phyloP scores from a whole-genome alignment of 2,888 invertebrate genomes.

The Lissocephala sabroskyi region DNA sequence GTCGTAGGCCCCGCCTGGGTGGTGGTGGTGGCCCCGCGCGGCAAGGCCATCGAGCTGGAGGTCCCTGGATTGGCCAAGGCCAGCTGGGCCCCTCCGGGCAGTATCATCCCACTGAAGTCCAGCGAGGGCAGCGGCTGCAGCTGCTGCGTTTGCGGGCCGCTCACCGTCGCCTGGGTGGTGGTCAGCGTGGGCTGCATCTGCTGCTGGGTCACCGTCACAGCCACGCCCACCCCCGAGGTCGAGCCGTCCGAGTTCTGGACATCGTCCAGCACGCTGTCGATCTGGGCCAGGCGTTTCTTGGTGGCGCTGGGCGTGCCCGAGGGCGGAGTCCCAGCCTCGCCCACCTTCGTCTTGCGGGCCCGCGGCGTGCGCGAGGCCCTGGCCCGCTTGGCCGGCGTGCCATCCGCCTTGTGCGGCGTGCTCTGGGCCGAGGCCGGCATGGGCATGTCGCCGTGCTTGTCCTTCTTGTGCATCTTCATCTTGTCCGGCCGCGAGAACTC shows the following conservation, averaged over 20 bases:
- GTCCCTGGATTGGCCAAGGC: constrained; percentile 68
- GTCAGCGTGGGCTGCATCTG: constrained; percentile 30
- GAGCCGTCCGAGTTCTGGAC: constrained; percentile 57
- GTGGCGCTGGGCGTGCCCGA: constrained; percentile 37
- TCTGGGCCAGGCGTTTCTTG: constrained; percentile 64
- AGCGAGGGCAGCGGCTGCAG: constrained; percentile 65
- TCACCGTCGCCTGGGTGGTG: constrained; percentile 30
- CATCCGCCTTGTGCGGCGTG: constrained; percentile 39
- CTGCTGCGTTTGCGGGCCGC: constrained; percentile 31
- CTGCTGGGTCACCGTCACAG: constrained; percentile 29
- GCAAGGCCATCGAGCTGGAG: constrained; percentile 53
- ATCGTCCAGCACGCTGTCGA: constrained; percentile 66
- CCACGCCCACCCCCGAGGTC: too few species aligned
- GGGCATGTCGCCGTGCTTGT: constrained; percentile 66
- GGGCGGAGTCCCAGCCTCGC: constrained; percentile 8
- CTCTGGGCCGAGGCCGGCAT: constrained; percentile 43
- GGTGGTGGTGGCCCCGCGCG: constrained; percentile 37
- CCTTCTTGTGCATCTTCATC: constrained; percentile 72
- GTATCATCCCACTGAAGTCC: constrained; percentile 69
- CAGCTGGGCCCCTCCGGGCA: constrained; percentile 68
- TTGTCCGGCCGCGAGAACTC: constrained; percentile 70
- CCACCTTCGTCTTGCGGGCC: constrained; percentile 45
- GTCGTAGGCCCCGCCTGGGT: constrained; percentile 40
- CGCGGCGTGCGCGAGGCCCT: constrained; percentile 58
- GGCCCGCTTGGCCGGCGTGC: constrained; percentile 45